phyloP scores from a whole-genome alignment of 1,140 invertebrate genomes.

The Conopomorpha cramerella region DNA sequence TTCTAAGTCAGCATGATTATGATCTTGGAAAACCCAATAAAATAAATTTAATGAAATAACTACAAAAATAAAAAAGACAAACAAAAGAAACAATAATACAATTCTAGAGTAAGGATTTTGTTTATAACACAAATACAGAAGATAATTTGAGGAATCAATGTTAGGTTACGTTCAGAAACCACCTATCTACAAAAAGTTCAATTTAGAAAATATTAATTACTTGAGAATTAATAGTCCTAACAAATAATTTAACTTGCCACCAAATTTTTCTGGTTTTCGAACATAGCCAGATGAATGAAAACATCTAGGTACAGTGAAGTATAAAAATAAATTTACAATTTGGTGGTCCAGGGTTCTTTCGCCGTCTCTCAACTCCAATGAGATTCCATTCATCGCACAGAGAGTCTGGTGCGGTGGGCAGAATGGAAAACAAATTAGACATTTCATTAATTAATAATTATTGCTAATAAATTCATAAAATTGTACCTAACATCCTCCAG shows the following conservation, averaged over 20 bases:
- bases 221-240: too few relatives aligned
- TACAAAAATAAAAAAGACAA: conserved; percentile 17
- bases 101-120: too few relatives aligned
- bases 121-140: too few relatives aligned
- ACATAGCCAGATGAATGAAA: conserved; percentile 45
- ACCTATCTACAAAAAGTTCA: conserved; percentile 20
- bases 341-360: conserved; percentile 21
- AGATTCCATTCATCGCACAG: conserved; percentile 46
- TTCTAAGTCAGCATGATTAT: too few relatives aligned
- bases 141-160: too few relatives aligned
- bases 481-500: too few relatives aligned
- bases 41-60: too few relatives aligned
- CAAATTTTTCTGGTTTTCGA: conserved; percentile 39
- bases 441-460: conserved; percentile 11
- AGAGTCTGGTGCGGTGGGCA: conserved; percentile 34
- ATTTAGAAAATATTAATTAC: conserved; percentile 16
- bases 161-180: conserved; percentile 59
- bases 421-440: conserved; percentile 25
- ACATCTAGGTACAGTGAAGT: conserved; percentile 35
- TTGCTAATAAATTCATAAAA: too few relatives aligned
- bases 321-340: conserved; percentile 46
- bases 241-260: conserved; percentile 2
- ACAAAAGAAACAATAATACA: conserved; percentile 5
- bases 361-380: conserved; percentile 27
- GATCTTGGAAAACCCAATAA: too few relatives aligned